Evolutionary conservation across 2,888 invertebrate genomes (phyloP).

Genomic region (Cheilosia urbana): DNA sequence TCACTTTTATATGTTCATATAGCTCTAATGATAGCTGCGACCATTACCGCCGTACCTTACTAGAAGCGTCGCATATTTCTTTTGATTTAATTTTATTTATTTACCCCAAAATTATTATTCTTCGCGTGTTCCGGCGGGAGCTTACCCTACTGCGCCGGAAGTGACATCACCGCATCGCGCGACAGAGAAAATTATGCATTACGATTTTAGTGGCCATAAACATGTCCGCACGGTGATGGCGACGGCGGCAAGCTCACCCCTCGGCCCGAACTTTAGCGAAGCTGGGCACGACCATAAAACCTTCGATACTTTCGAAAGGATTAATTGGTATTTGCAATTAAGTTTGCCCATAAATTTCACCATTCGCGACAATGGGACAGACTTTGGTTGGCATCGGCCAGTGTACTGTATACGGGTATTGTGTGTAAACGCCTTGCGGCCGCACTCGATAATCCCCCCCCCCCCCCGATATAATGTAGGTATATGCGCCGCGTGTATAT

Average conservation of each 20-base stretch:
- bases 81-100: constrained; percentile 70
- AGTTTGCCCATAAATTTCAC: constrained; percentile 70
- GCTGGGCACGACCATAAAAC: constrained; percentile 48
- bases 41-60: neutral
- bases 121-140: constrained; percentile 40
- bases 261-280: neutral
- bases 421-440: constrained; percentile 45
- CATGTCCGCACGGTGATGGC: constrained; percentile 49
- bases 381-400: constrained; percentile 40
- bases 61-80: constrained; percentile 23
- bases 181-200: constrained; percentile 69
- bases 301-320: constrained; percentile 72
- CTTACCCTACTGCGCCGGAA: constrained; percentile 24
- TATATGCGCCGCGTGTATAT: constrained; percentile 9
- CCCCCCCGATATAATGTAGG: neutral
- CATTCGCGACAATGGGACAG: constrained; percentile 68
- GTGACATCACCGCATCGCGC: constrained; percentile 61
- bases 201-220: constrained; percentile 74
- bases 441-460: constrained; percentile 50
- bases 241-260: constrained; percentile 16
- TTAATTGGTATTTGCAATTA: constrained; percentile 75
- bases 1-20: constrained; percentile 62
- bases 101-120: constrained; percentile 66
- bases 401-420: constrained; percentile 9
- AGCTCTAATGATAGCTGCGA: constrained; percentile 2